Base-by-base conservation (phyloP, 1,140 invertebrate species). In the Hycleus phaleratus region DNA sequence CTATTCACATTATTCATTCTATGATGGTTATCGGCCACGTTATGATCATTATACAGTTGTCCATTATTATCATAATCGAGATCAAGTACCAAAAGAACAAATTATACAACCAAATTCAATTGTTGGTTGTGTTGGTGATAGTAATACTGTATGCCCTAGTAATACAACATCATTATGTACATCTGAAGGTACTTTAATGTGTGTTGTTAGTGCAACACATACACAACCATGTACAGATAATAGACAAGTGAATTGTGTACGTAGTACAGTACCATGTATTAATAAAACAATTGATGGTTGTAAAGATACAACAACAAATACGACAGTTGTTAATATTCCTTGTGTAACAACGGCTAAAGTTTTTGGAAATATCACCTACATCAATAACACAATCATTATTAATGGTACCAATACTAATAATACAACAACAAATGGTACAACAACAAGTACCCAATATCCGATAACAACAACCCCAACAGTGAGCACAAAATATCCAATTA, bases 21-120 rank as follows among this genome's bases (percentile, higher is more conserved):
- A 58, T 38, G 56, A 61, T 45, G 59, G 59, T n/a, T 61, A 58
- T 26, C 46, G 60, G 5, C 60, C 60, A 47, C 52, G 54, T 38
- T 56, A 59, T 25, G 58, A 63, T 42, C 61, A 63, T 40, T 64
- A 62, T 39, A 51, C 25, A 26, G 60, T 64, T 4, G 57, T 62
- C 25, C 63, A 64, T 52, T 61, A 64, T 38, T 57, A 64, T 24
- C 63, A 64, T 39, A 62, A 64, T 46, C 49, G 38, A 12, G 51
- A 62, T 1, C 46, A 24, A 25, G 52, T 62, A 24, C 57, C 56
- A 47, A 56, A 48, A 48, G 32, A 64, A 39, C 42, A 45, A 9
- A 38, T 43, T 9, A 53, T 64, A 11, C 32, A 38, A 11, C 32
- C 59, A 0, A 62, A 56, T 43, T 40, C 48, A 7, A 59, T 64